A percentile compares a stretch with the other conserved stretches of the same genome.
phyloP scores from a whole-genome alignment of 1,140 invertebrate genomes.

The Vanessa atalanta region DNA sequence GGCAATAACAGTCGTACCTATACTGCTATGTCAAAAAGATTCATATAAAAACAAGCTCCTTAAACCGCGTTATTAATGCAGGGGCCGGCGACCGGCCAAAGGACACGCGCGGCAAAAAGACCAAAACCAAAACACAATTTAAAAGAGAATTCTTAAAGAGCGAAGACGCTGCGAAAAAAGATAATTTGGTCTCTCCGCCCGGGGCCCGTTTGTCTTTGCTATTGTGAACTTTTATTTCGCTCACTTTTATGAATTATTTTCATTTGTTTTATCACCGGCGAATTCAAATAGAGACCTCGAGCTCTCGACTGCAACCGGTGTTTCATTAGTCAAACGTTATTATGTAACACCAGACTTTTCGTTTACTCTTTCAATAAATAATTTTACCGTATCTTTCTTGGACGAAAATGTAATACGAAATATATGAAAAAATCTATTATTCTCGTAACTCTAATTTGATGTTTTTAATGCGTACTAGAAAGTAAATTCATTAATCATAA shows the following conservation, averaged over 20 bases:
- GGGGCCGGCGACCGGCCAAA: conserved; percentile 59
- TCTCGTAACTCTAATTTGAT: too few relatives aligned
- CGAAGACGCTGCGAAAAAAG: conserved; percentile 71
- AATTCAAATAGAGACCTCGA: conserved; percentile 61
- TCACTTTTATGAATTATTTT: conserved; percentile 77
- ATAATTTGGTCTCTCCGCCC: conserved; percentile 68
- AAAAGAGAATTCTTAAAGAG: conserved; percentile 79
- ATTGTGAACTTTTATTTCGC: conserved; percentile 76
- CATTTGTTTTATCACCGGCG: conserved; percentile 73
- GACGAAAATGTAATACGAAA: background rate
- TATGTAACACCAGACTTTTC: conserved; percentile 14
- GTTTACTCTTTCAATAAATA: conserved; percentile 26
- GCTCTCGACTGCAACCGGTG: conserved; percentile 45
- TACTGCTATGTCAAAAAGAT: conserved; percentile 30
- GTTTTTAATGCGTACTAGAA: too few relatives aligned
- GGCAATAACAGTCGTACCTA: conserved; percentile 29
- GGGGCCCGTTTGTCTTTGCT: conserved; percentile 74
- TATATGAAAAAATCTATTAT: background rate
- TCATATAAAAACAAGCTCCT: conserved; percentile 50
- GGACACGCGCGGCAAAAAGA: conserved; percentile 67
- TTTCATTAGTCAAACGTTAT: conserved; percentile 45
- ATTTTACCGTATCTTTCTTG: background rate
- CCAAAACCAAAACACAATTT: conserved; percentile 75
- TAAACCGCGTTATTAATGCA: conserved; percentile 69
- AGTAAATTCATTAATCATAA: too few relatives aligned